These are phyloP conservation scores for Sicus ferrugineus DNA, from an alignment of 2,888 invertebrate genomes.

Conservation along the genomic window DNA sequence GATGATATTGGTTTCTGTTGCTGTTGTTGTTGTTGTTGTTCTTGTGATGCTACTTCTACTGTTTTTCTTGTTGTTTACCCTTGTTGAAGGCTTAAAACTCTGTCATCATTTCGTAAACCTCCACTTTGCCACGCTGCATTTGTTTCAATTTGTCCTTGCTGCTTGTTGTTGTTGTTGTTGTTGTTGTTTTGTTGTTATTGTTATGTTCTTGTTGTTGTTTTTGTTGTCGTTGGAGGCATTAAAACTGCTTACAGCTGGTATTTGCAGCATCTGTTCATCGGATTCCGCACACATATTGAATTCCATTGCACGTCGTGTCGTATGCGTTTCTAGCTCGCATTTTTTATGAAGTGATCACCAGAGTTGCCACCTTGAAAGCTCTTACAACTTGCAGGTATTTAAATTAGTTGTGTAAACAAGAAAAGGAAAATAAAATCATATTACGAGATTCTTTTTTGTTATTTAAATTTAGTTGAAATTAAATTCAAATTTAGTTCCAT, in stretches of 20 bases:
- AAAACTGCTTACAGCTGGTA: neutral
- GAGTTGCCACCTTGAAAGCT: neutral
- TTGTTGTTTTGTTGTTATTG: conserved; percentile 13
- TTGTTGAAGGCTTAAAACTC: conserved; percentile 31
- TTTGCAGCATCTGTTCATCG: neutral
- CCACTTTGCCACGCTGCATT: conserved; percentile 6
- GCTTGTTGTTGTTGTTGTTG: conserved; percentile 10
- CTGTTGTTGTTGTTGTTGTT: conserved; percentile 7
- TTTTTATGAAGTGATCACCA: neutral
- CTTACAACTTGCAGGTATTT: too few species aligned
- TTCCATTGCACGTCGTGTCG: neutral
- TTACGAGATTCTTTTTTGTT: too few species aligned
- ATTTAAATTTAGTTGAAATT: too few species aligned
- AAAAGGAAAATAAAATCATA: too few species aligned
- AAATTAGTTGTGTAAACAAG: too few species aligned
- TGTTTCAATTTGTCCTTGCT: too few species aligned
- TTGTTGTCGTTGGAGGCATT: neutral
- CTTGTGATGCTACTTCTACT: too few species aligned
- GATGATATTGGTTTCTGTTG: neutral
- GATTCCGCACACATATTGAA: neutral
- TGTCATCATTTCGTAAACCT: conserved; percentile 30
- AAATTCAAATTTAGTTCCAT: too few species aligned
- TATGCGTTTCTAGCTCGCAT: neutral
- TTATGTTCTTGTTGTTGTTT: neutral
- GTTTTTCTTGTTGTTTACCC: neutral